Evolutionary conservation across 92 coral and sea anemone species (phyloP), one percentile per base, ranked within the genome.

Genomic region (Porites lobata): DNA sequence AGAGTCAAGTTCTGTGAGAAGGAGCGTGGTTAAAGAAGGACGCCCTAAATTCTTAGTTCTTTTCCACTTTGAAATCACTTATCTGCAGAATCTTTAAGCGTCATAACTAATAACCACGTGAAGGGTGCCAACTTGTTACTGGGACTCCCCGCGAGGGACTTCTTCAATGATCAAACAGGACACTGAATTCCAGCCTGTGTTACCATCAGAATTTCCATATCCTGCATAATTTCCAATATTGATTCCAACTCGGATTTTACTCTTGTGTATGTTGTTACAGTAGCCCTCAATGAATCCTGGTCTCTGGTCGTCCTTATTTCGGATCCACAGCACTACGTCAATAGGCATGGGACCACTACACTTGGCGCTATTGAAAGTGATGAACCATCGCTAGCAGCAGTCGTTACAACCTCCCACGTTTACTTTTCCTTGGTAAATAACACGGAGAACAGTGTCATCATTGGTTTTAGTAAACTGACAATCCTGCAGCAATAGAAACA

Each of bases 111-210:
- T 14, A 56, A 56, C 4, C 17, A 56, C 11, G 17, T 56, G 61
- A 56, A 0, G 61, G 14, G 12, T 13, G 4, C 14, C 12, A 14
- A 56, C 15, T 68, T 68, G 43, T 58, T 59, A 58, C 54, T 77
- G 81, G 67, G 81, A 58, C 12, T n/a, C n/a, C n/a, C n/a, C n/a
- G n/a, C 57, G 75, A 24, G 89, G 88, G 0, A 83, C 73, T 53
- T 88, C 92, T 22, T 89, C 89, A 14, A 89, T 84, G 58, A 89
- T 89, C 74, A 89, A 74, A n/a, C 89, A 85, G 11, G 83, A 76
- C 22, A 84, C 89, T 18, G 92, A 89, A 6, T 64, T 57, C 92
- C 89, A 89, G 62, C 89, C 82, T 11, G 88, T 88, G 2, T 83
- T 0, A 15, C 88, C 89, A 59, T 75, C 26, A 1, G 88, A 7